Evolutionary conservation across 1,140 invertebrate species (phyloP), one percentile per base, ranked within the genome.

Genomic region (Stegodyphus mimosarum): DNA sequence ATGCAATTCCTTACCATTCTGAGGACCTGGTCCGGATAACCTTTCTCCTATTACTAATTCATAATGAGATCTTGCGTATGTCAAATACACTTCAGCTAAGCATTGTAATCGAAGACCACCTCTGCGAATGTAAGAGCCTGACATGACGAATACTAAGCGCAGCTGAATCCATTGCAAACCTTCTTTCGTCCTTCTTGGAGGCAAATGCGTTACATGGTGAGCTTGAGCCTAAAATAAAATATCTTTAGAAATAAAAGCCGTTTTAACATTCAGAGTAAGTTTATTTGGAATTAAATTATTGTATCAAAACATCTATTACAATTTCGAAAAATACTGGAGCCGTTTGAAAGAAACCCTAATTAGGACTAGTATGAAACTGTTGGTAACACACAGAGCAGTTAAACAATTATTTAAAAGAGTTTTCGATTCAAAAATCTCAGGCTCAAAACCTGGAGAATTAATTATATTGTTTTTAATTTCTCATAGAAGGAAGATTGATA

Each of bases 11-110:
- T 86, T 50, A 86, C 83, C 83, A 53, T 86, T 86, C 15, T 86
- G 83, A 0, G 83, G 83, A 33, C 83, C 83, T 15, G 83, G 83
- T 72, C 83, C 83, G 5, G 83, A 86, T 9, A 86, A 66, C 6
- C 83, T n/a, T n/a, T 86, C 83, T n/a, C 83, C 83, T 7, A 86
- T 86, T 6, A 86, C 74, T n/a, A 86, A 48, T 53, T 86, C 83
- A 64, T 86, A 53, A 11, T 77, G 69, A 1, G 83, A 63, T 64
- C 83, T n/a, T 51, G 83, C 83, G 15, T 86, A 86, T 0, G 69
- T 77, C n/a, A 86, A 11, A 33, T 76, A 77, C 6, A 86, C 83
- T 64, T 86, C 74, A 15, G 83, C 83, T 48, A 86, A 66, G 53
- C 83, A 86, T 64, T 78, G 83, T 48, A 86, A 18, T 49, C 75